These are phyloP conservation scores for Helobdella robusta DNA, from an alignment of 2,888 invertebrate species.

Conservation along the genomic window DNA sequence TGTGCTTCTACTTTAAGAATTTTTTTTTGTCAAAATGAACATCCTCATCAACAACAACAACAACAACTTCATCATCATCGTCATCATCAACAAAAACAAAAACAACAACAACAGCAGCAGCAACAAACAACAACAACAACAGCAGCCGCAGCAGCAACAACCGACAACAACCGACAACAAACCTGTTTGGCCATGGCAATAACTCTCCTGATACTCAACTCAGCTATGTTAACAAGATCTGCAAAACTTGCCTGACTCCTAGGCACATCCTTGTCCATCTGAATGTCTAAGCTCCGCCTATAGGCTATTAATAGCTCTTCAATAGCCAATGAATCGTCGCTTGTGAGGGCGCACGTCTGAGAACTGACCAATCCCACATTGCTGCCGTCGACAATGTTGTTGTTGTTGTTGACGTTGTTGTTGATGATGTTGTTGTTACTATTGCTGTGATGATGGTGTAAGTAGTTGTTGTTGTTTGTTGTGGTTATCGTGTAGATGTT, in stretches of 20 bases:
- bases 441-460: background rate
- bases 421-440: background rate
- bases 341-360: conserved; percentile 27
- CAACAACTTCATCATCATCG: background rate
- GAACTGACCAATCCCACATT: conserved; percentile 25
- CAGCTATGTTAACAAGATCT: conserved; percentile 49
- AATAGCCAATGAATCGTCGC: conserved; percentile 43
- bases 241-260: conserved; percentile 37
- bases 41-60: background rate
- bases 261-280: conserved; percentile 37
- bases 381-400: background rate
- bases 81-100: background rate
- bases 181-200: conserved; percentile 56
- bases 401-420: background rate
- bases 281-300: conserved; percentile 45
- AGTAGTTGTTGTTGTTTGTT: background rate
- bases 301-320: conserved; percentile 45
- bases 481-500: no score
- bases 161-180: background rate
- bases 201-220: conserved; percentile 56
- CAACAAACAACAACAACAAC: background rate
- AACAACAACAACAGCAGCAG: background rate
- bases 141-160: background rate
- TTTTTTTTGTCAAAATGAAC: background rate
- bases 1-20: no score